phyloP scores from a whole-genome alignment of 35 echinoderm and acorn worm genomes.

The Hemicentrotus pulcherrimus region DNA sequence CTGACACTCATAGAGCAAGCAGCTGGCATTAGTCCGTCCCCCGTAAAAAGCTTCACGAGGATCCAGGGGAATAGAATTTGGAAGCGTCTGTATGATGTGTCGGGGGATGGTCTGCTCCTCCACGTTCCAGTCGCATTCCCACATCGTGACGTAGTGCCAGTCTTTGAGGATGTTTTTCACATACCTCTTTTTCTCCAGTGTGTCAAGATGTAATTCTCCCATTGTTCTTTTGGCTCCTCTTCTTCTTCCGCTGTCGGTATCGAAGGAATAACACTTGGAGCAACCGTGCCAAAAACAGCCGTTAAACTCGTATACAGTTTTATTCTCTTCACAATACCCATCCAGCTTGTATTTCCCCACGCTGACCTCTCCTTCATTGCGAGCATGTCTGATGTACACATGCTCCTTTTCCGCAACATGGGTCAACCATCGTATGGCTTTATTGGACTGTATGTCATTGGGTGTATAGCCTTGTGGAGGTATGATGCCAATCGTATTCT shows the following conservation, averaged over 20 bases:
- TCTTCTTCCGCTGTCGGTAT: slow-evolving; percentile 42
- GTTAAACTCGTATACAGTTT: slow-evolving; percentile 62
- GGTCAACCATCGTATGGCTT: slow-evolving; percentile 56
- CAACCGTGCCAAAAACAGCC: slow-evolving; percentile 73
- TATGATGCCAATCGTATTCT: slow-evolving; percentile 63
- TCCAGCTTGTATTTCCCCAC: slow-evolving; percentile 58
- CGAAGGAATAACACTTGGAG: slow-evolving; percentile 48
- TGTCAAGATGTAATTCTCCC: slow-evolving; percentile 49
- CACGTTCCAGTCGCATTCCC: slow-evolving; percentile 57
- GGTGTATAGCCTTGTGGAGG: slow-evolving; percentile 48
- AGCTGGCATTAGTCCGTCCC: slow-evolving; percentile 67
- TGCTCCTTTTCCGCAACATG: slow-evolving; percentile 40
- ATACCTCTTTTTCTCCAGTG: slow-evolving; percentile 4
- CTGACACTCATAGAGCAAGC: slow-evolving; percentile 51
- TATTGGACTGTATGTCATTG: slow-evolving; percentile 41
- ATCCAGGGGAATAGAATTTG: slow-evolving; percentile 39
- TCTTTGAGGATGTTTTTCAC: slow-evolving; percentile 34
- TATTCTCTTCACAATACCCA: slow-evolving; percentile 52
- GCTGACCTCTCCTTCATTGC: slow-evolving; percentile 60
- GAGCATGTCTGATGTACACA: slow-evolving; percentile 66
- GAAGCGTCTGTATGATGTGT: slow-evolving; percentile 30
- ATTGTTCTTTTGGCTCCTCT: slow-evolving; percentile 17
- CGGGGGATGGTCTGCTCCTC: neutral
- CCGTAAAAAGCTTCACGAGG: slow-evolving; percentile 70
- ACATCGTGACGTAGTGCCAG: slow-evolving; percentile 41